Percentiles rank a stretch among this genome's conserved stretches.
These are phyloP conservation scores for Lagopus leucura DNA, from an alignment of 2,113 vertebrate species.

Conservation along the genomic window DNA sequence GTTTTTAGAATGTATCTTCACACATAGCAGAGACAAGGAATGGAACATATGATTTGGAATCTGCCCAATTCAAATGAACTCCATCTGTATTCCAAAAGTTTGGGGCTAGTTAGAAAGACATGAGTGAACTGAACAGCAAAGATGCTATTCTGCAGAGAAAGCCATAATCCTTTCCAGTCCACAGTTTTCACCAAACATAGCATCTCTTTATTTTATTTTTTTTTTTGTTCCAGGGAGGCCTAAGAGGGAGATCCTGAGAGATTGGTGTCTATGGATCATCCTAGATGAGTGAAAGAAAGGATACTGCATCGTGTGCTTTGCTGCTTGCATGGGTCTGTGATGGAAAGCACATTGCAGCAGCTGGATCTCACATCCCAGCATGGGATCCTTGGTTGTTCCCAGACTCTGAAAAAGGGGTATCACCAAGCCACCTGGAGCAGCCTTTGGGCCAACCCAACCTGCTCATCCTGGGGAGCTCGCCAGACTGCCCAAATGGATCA, in stretches of 20 bases:
- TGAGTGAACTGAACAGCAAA: neutral
- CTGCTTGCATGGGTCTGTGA: neutral
- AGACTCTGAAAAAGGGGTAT: neutral
- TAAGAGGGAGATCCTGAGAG: neutral
- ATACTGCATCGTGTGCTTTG: neutral
- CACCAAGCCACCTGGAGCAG: neutral
- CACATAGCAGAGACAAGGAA: neutral
- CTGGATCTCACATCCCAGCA: neutral
- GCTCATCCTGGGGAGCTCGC: fast-evolving
- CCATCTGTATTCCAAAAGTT: neutral
- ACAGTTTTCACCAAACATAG: neutral
- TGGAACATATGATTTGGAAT: neutral
- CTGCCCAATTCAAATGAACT: neutral
- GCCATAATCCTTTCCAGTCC: neutral
- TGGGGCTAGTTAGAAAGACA: neutral
- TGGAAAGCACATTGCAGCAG: neutral
- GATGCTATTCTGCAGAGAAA: neutral
- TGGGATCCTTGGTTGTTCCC: neutral
- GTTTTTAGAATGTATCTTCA: neutral
- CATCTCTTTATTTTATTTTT: neutral
- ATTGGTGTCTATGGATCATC: neutral
- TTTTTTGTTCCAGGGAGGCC: neutral
- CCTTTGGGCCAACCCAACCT: neutral
- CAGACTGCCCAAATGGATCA: neutral
- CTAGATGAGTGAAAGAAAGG: neutral